Conservation (phyloP, 2,888 invertebrate species). For the Dinocampus coccinellae region DNA sequence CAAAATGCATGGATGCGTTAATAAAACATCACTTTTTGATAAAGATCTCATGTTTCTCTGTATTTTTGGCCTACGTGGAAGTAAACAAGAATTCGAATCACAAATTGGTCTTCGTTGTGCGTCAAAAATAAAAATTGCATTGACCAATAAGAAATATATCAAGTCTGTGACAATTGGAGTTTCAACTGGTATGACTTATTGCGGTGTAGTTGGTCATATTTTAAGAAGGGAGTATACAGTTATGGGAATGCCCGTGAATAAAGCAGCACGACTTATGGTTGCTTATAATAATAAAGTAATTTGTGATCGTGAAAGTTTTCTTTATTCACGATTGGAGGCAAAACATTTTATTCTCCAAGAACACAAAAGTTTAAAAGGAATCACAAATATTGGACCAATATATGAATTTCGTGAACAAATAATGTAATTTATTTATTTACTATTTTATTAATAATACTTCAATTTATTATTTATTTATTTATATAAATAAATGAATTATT, state of each 20-base stretch:
- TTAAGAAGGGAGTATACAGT: slow-evolving; percentile 81
- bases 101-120: slow-evolving; percentile 78
- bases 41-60: slow-evolving; percentile 82
- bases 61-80: slow-evolving; percentile 81
- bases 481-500: not conserved
- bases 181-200: slow-evolving; percentile 80
- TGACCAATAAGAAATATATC: slow-evolving; percentile 70
- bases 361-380: slow-evolving; percentile 74
- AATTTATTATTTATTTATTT: slow-evolving; percentile 3
- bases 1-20: slow-evolving; percentile 74
- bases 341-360: slow-evolving; percentile 74
- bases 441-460: not conserved
- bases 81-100: slow-evolving; percentile 78
- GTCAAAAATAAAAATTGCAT: slow-evolving; percentile 70
- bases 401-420: slow-evolving; percentile 73
- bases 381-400: slow-evolving; percentile 75
- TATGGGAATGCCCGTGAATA: slow-evolving; percentile 80
- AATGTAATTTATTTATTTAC: slow-evolving; percentile 46
- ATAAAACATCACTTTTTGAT: slow-evolving; percentile 78
- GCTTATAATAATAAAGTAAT: slow-evolving; percentile 72
- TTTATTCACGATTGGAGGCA: slow-evolving; percentile 76
- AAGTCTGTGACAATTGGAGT: slow-evolving; percentile 76
- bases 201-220: slow-evolving; percentile 81
- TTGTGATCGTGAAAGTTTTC: slow-evolving; percentile 77
- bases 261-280: slow-evolving; percentile 79